Evolutionary conservation across 1,140 invertebrate species (phyloP).

Genomic region (Nasonia vitripennis): DNA sequence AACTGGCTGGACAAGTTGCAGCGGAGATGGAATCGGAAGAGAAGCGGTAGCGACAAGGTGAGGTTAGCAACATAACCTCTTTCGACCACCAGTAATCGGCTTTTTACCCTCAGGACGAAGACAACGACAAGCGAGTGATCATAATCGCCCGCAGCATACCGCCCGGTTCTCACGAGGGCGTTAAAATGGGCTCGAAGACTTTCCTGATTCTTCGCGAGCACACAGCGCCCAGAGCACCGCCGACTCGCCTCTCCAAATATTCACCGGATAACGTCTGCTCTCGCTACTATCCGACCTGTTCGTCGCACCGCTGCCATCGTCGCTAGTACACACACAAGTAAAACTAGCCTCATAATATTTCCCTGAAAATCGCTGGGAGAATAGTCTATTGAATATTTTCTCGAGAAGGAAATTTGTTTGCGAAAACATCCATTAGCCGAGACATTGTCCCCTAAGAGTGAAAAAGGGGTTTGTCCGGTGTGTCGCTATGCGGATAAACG

Average conservation of each 20-base stretch:
- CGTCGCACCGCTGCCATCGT: background rate
- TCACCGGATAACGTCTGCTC: background rate
- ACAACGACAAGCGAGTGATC: constrained; percentile 51
- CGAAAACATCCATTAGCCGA: too few species aligned
- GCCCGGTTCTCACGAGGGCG: background rate
- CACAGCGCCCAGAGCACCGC: constrained; percentile 44
- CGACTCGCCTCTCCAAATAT: background rate
- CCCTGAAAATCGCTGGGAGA: background rate
- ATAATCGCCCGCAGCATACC: constrained; percentile 59
- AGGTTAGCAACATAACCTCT: constrained; percentile 1
- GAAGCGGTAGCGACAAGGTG: background rate
- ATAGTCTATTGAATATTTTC: background rate
- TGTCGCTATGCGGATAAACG: background rate
- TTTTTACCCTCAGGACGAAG: background rate
- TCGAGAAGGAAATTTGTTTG: too few species aligned
- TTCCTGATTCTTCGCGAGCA: constrained; percentile 59
- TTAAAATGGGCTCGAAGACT: constrained; percentile 63
- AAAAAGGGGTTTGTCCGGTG: background rate
- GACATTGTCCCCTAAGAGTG: too few species aligned
- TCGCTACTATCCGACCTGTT: background rate
- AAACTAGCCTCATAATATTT: background rate
- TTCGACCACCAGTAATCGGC: background rate
- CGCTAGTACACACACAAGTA: background rate
- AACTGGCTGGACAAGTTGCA: constrained; percentile 5
- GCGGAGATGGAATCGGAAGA: constrained; percentile 11